Evolutionary conservation across 2,113 vertebrate genomes (phyloP).

Genomic region (Gallinago undulata): DNA sequence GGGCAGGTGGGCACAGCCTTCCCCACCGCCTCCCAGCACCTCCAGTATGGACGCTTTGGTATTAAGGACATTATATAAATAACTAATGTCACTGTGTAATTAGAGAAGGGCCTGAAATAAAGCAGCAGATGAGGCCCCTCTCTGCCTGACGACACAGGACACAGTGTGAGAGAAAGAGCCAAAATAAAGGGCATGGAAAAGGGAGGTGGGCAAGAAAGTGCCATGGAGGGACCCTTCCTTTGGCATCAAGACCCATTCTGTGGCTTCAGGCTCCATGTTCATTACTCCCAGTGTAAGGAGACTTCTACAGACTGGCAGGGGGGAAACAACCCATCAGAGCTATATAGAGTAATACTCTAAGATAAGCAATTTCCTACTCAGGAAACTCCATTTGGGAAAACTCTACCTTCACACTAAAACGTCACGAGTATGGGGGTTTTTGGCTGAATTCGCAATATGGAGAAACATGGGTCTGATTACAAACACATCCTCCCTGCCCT

Average conservation of each 20-base stretch:
- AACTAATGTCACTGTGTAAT: conserved; percentile 13
- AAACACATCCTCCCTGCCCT: not conserved
- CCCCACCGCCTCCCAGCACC: not conserved
- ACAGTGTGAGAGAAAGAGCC: not conserved
- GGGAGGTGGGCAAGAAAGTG: not conserved
- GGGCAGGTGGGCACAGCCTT: not conserved
- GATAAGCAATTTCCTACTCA: not conserved
- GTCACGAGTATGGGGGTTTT: not conserved
- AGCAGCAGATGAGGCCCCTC: not conserved
- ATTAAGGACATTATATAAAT: conserved; percentile 23
- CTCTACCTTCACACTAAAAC: not conserved
- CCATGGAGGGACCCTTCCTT: not conserved
- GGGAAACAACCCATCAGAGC: not conserved
- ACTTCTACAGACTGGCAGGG: too few relatives aligned
- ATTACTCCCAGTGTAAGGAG: fast-evolving
- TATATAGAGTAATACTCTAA: not conserved
- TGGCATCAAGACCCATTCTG: not conserved
- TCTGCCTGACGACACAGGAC: not conserved
- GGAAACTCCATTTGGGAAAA: not conserved
- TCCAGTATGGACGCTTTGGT: not conserved
- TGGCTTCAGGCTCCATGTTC: not conserved
- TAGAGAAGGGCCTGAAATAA: conserved; percentile 39
- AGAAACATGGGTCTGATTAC: not conserved
- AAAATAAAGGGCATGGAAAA: not conserved
- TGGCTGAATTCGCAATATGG: not conserved